A percentile compares a stretch with the other conserved stretches of the same genome.
Conservation (phyloP, 2,888 invertebrate species). For the Acanthosepion lycidas region DNA sequence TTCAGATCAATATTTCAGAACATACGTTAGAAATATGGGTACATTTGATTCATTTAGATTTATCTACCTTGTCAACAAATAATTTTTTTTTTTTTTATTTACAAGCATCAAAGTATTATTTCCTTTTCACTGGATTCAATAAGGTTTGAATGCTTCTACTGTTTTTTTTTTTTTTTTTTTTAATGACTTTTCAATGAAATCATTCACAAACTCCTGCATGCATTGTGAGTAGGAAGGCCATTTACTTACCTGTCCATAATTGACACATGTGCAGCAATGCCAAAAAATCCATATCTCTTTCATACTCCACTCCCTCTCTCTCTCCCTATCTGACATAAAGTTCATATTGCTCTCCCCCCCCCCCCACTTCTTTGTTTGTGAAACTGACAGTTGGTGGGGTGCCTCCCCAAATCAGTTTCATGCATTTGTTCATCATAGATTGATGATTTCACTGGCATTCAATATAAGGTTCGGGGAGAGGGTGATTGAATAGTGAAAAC, state of each 20-base stretch:
- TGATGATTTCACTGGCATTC: not conserved
- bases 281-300: not conserved
- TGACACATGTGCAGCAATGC: not conserved
- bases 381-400: no score
- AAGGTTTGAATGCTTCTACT: not conserved
- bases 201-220: not conserved
- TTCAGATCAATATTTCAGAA: no score
- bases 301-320: not conserved
- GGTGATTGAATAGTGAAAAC: accelerated
- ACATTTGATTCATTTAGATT: no score
- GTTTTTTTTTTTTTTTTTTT: no score
- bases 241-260: not conserved
- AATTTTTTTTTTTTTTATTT: no score
- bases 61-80: no score
- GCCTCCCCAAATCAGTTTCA: no score
- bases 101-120: no score
- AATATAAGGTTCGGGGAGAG: not conserved
- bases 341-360: not conserved
- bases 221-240: not conserved
- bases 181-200: not conserved
- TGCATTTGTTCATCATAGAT: not conserved
- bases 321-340: not conserved
- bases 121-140: no score
- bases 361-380: no score
- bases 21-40: no score